Evolutionary conservation across 37 sponge, comb jelly and placozoan species (phyloP).

Genomic region (Ephydatia muelleri): DNA sequence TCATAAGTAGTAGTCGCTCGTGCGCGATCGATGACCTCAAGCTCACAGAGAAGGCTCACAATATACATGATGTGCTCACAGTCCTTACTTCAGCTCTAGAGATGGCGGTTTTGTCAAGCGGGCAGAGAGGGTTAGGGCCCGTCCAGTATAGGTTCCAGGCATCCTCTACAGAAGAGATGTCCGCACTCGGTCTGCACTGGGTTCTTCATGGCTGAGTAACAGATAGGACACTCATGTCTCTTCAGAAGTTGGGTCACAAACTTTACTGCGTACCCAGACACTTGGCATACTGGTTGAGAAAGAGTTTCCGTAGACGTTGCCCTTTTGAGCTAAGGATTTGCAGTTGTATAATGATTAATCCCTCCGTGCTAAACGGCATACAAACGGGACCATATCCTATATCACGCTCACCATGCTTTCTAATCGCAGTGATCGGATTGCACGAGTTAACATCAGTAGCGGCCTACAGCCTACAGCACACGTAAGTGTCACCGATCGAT

Average conservation of each 20-base stretch:
- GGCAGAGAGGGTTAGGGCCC: conserved; percentile 36
- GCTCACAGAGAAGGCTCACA: too few species aligned
- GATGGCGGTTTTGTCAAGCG: conserved; percentile 32
- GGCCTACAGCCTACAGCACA: too few species aligned
- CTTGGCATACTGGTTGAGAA: neutral
- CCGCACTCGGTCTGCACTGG: conserved; percentile 73
- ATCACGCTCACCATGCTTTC: too few species aligned
- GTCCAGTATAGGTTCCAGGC: conserved; percentile 48
- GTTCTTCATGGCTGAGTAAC: conserved; percentile 40
- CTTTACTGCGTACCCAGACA: conserved; percentile 54
- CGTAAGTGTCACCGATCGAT: too few species aligned
- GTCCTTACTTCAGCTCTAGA: neutral
- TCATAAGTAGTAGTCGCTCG: too few species aligned
- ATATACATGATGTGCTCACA: neutral
- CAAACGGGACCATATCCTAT: too few species aligned
- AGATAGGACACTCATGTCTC: conserved; percentile 58
- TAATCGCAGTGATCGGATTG: too few species aligned
- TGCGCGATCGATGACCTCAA: too few species aligned
- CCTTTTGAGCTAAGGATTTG: too few species aligned
- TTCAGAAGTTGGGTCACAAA: conserved; percentile 45
- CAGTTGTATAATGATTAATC: too few species aligned
- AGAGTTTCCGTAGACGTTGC: neutral
- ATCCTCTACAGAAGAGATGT: conserved; percentile 64
- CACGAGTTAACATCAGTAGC: too few species aligned
- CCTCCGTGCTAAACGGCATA: too few species aligned